These are phyloP conservation scores for Melitaea cinxia DNA, from an alignment of 1,140 invertebrate genomes.

Conservation along the genomic window DNA sequence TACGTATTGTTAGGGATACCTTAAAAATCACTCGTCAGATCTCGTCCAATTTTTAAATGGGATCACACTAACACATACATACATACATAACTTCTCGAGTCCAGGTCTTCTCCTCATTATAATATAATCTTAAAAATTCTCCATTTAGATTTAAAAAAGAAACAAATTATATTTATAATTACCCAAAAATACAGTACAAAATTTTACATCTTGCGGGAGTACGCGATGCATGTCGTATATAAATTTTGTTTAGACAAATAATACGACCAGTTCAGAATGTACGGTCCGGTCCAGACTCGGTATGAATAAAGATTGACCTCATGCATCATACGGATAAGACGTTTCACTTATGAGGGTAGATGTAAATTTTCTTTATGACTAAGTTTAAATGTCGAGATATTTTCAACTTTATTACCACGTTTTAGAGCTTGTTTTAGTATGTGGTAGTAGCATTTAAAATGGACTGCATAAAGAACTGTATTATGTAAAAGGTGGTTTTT, in stretches of 20 bases:
- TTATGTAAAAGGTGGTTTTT: background rate
- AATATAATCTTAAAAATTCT: too few relatives aligned
- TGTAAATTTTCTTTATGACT: constrained; percentile 55
- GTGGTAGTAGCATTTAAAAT: background rate
- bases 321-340: constrained; percentile 57
- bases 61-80: too few relatives aligned
- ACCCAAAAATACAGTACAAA: background rate
- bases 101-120: too few relatives aligned
- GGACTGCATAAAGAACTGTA: background rate
- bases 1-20: too few relatives aligned
- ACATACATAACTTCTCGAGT: too few relatives aligned
- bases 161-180: too few relatives aligned
- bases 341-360: constrained; percentile 62
- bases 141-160: too few relatives aligned
- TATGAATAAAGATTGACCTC: constrained; percentile 66
- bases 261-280: constrained; percentile 36
- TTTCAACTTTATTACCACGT: constrained; percentile 7
- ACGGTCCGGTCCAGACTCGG: constrained; percentile 31
- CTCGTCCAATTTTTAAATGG: too few relatives aligned
- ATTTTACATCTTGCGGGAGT: background rate
- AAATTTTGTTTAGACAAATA: constrained; percentile 57
- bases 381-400: background rate
- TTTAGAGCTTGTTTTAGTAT: constrained; percentile 9
- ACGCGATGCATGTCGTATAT: constrained; percentile 1
- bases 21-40: too few relatives aligned